Evolutionary conservation across 2,888 invertebrate species (phyloP).

Genomic region (Erannis defoliaria): DNA sequence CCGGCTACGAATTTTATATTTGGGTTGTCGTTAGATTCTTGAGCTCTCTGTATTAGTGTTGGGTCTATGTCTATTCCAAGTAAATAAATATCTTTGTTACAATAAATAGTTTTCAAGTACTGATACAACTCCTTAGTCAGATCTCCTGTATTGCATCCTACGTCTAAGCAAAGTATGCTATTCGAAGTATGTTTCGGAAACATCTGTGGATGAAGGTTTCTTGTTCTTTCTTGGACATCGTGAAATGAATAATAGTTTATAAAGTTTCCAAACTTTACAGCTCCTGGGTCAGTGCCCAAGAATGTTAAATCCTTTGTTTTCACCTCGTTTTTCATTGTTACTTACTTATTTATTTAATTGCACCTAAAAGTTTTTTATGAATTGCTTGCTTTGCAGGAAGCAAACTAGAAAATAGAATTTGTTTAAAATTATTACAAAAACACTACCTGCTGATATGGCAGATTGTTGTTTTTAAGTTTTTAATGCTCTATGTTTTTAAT

Average conservation of each 20-base stretch:
- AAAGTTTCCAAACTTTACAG: slow-evolving; percentile 93
- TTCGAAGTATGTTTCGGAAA: slow-evolving; percentile 57
- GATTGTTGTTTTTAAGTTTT: no score
- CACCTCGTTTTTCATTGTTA: slow-evolving; percentile 47
- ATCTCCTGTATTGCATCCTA: slow-evolving; percentile 94
- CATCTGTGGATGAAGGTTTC: slow-evolving; percentile 82
- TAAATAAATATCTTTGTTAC: slow-evolving; percentile 70
- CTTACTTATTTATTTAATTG: background rate
- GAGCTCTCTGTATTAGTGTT: slow-evolving; percentile 89
- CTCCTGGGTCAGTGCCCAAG: slow-evolving; percentile 90
- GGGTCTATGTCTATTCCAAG: slow-evolving; percentile 93
- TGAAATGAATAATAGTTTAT: slow-evolving; percentile 95
- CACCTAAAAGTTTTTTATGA: background rate
- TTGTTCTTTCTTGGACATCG: slow-evolving; percentile 89
- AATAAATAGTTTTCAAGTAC: slow-evolving; percentile 78
- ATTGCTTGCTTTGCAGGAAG: no score
- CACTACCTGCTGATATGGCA: no score
- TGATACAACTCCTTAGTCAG: slow-evolving; percentile 88
- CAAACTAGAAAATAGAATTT: background rate
- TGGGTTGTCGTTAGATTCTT: slow-evolving; percentile 74
- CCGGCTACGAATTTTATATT: slow-evolving; percentile 85
- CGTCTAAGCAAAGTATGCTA: slow-evolving; percentile 87
- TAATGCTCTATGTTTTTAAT: no score
- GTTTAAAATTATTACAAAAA: background rate
- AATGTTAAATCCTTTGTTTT: slow-evolving; percentile 67